phyloP scores from a whole-genome alignment of 2,797 vertebrate genomes.

The Myotis pilosus region DNA sequence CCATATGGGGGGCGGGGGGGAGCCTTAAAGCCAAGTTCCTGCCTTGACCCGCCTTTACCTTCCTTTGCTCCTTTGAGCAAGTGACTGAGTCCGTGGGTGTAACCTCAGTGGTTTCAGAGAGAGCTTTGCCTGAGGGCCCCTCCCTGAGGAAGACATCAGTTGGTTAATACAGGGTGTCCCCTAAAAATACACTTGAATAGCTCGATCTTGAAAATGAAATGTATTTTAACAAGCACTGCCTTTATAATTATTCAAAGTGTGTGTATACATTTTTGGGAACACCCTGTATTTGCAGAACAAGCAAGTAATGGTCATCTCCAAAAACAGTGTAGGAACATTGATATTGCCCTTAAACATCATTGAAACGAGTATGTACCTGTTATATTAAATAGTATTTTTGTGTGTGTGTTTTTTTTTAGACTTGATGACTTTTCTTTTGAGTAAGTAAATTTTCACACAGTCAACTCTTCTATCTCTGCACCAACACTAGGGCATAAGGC shows the following conservation, averaged over 20 bases:
- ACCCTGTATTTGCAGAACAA: background rate
- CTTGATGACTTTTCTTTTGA: conserved; percentile 96
- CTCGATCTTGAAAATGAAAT: no score
- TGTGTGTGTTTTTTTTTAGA: conserved; percentile 85
- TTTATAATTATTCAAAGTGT: no score
- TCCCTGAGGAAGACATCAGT: background rate
- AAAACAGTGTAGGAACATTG: background rate
- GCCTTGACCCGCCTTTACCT: background rate
- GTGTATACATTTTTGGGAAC: no score
- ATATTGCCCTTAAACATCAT: background rate
- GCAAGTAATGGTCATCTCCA: background rate
- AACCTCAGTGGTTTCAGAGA: background rate
- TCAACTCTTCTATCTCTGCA: background rate
- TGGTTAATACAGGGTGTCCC: background rate
- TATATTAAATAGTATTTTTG: conserved; percentile 77
- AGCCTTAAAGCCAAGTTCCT: background rate
- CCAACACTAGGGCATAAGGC: background rate
- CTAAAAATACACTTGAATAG: no score
- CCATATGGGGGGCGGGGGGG: background rate
- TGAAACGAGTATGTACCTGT: conserved; percentile 19
- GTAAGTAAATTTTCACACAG: conserved; percentile 88
- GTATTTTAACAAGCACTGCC: no score
- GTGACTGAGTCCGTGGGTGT: background rate
- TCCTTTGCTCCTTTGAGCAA: background rate
- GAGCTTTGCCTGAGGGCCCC: background rate